Conservation (phyloP, 1,140 invertebrate species). For the Eupristina koningsbergeri region DNA sequence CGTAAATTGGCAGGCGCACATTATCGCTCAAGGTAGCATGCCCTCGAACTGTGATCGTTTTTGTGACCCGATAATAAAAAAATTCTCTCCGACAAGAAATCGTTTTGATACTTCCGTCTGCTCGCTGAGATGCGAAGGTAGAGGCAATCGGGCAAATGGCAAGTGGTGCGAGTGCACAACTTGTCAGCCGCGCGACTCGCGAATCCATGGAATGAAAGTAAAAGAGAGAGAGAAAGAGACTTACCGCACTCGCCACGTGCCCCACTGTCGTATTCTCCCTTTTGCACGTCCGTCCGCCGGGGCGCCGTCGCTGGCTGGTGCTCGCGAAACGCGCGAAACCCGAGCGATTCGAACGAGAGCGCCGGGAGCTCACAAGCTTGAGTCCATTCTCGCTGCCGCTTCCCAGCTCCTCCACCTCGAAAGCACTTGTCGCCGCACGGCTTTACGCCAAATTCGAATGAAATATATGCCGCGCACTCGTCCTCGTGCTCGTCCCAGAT, state of each 20-base stretch:
- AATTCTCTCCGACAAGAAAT: too few species aligned
- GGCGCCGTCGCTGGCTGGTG: neutral
- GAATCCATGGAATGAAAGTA: too few species aligned
- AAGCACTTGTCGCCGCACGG: neutral
- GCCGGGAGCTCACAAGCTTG: neutral
- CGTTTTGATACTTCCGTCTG: too few species aligned
- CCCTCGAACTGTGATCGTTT: too few species aligned
- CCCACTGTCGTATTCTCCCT: neutral
- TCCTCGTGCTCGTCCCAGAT: too few species aligned
- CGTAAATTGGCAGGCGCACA: too few species aligned
- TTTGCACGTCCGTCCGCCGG: neutral
- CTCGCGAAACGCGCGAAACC: slow-evolving; percentile 10
- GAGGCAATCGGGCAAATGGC: too few species aligned
- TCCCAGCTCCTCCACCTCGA: too few species aligned
- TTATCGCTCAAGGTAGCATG: too few species aligned
- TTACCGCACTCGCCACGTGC: slow-evolving; percentile 21
- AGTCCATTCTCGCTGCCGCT: neutral
- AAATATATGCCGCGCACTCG: neutral
- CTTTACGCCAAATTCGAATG: neutral
- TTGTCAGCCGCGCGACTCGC: slow-evolving; percentile 39
- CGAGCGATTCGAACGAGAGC: slow-evolving; percentile 8
- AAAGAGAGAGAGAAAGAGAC: neutral
- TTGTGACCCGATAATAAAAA: too few species aligned
- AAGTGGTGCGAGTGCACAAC: slow-evolving; percentile 43
- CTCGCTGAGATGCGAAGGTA: too few species aligned